Base-by-base conservation (phyloP, 2,113 vertebrate genomes). In the Pomatorhinus ruficollis region DNA sequence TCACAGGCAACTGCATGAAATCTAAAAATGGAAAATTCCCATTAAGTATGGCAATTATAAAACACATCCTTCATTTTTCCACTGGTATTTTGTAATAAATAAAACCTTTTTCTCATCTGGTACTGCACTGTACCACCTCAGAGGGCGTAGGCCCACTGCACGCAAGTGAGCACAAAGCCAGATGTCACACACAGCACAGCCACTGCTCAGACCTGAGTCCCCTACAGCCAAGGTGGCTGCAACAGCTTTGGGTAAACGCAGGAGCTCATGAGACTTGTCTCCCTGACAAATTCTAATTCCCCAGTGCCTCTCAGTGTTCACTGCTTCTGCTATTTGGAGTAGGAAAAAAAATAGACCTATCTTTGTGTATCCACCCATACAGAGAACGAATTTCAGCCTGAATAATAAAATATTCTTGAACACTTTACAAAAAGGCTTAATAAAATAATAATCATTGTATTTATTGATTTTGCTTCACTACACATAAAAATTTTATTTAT, bases 1-100 rank as follows among this genome's bases (percentile, higher is more conserved):
- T 93, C 87, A 83, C 87, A 80, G 85, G 70, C 74, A 91, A 84
- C 31, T 18, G 50, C 4, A 1, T 4, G 31, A 88, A 95, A 95
- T 56, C 79, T 92, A 78, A 71, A 96, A 96, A 78, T 9, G 37
- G 63, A 96, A 96, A 96, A 94, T 31, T 23, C 35, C 20, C 79
- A 68, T 92, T 86, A 96, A 92, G 89, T 24, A 80, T 3, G 25
- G 40, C 39, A 92, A 83, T 59, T 54, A 80, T 15, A 89, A 91
- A 89, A 63, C 11, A 56, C 5, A 49, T 16, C 10, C 35, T 44
- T 28, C 4, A 1, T 31, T 50, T 57, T 89, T 78, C 85, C 37
- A 71, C 17, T 53, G 12, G 1, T 18, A 35, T 76, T 66, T 60
- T 57, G 11, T 11, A 65, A 77, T 8, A 68, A 66, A 65, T 21